These are phyloP conservation scores for Anastrepha obliqua DNA, from an alignment of 1,140 invertebrate species.

Conservation along the genomic window DNA sequence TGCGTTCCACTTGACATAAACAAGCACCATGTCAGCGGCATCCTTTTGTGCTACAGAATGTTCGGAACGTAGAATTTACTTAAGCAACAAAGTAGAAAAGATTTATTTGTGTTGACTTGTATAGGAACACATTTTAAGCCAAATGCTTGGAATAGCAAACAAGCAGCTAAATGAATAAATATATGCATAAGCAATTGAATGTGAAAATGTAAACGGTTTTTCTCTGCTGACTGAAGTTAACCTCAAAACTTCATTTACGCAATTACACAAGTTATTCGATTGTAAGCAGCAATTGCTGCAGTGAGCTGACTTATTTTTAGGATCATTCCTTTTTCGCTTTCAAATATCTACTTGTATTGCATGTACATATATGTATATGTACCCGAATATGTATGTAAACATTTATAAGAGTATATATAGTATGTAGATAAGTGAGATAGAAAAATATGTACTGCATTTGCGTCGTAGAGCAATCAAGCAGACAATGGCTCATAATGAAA, in stretches of 20 bases:
- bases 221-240: conserved; percentile 9
- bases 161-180: neutral
- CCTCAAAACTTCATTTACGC: conserved; percentile 19
- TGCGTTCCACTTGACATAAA: conserved; percentile 22
- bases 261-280: neutral
- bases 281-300: too few species aligned
- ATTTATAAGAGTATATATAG: too few species aligned
- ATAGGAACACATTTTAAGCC: neutral
- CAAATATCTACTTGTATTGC: too few species aligned
- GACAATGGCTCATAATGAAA: conserved; percentile 27
- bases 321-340: too few species aligned
- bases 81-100: conserved; percentile 54
- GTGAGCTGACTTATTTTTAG: too few species aligned
- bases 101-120: conserved; percentile 50
- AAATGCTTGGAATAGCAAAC: conserved; percentile 39
- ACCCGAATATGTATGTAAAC: too few species aligned
- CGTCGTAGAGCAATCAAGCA: neutral
- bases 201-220: neutral
- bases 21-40: conserved; percentile 32
- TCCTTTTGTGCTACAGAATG: conserved; percentile 26
- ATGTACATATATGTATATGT: too few species aligned
- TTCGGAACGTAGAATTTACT: neutral
- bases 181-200: conserved; percentile 20
- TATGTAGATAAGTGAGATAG: too few species aligned
- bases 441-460: neutral